A percentile compares a stretch with the other conserved stretches of the same genome.
Evolutionary conservation across 2,113 vertebrate genomes (phyloP).

Genomic region (Myrmecobius fasciatus): DNA sequence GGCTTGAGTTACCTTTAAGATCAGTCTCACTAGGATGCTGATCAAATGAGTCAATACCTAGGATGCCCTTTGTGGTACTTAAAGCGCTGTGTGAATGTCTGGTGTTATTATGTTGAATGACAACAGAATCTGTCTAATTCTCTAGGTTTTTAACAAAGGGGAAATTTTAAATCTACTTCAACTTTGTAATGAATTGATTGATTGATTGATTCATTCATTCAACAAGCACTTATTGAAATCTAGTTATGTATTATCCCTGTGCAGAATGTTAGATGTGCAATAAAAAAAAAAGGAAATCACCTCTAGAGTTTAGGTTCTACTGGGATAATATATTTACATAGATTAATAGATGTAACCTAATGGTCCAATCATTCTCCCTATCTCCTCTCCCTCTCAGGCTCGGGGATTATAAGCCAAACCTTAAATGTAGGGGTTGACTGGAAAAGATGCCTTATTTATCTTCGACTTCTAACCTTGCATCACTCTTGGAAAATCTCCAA

Average conservation of each 20-base stretch:
- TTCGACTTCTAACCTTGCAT: neutral
- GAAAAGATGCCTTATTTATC: neutral
- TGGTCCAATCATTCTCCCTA: neutral
- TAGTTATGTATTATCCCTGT: neutral
- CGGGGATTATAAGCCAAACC: neutral
- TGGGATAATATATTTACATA: neutral
- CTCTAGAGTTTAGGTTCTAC: neutral
- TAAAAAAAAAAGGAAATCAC: neutral
- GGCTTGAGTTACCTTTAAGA: neutral
- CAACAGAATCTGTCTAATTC: neutral
- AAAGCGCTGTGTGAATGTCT: neutral
- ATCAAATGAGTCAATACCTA: neutral
- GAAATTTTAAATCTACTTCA: neutral
- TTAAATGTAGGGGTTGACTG: too few species aligned
- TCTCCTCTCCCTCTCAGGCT: neutral
- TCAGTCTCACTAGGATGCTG: neutral
- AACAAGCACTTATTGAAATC: neutral
- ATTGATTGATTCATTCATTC: neutral
- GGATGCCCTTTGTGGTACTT: neutral
- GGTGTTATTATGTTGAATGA: neutral
- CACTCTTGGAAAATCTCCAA: neutral
- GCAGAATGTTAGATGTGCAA: too few species aligned
- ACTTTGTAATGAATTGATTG: neutral
- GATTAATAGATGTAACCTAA: neutral
- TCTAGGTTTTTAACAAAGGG: neutral